Evolutionary conservation across 1,140 invertebrate species (phyloP), one percentile per base, ranked within the genome.

Genomic region (Linepithema humile): DNA sequence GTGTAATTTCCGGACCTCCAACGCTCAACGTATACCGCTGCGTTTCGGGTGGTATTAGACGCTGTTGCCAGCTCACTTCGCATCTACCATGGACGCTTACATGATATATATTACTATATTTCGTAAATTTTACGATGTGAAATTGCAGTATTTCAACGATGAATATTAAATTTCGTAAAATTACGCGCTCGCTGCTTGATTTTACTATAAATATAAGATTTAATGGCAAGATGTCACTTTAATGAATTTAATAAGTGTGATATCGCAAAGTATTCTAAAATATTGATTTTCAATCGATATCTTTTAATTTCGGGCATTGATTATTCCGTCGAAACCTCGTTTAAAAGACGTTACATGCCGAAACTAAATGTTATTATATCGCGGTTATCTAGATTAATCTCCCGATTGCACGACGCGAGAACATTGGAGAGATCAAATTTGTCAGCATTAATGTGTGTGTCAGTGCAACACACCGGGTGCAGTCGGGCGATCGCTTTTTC

Each of bases 1-100:
- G n/a, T 60, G 74, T 72, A 87, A 87, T 87, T 87, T 88, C 86
- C 86, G 83, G 83, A 12, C 45, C 69, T 60, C 23, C 17, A 32
- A 74, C 72, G 72, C 29, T 64, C 57, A 29, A 9, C 32, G 43
- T 38, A 40, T 48, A 32, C 15, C 40, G 40, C n/a, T 9, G 6
- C 26, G 15, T 77, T 65, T 45, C 43, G 15, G n/a, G 17, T 40
- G 59, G 15, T n/a, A 23, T 45, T 65, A 35, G 40, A 77, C 12
- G 40, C 12, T 23, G 53, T 32, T 17, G 29, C 67, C 29, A 70
- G 50, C 35, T 74, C 53, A 43, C 59, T 6, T 35, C 20, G 50
- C 45, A 45, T 35, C 29, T 35, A 26, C 57, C 40, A 75, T 50
- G 29, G 40, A 48, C n/a, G 12, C 29, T 6, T 43, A 43, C 43